These are phyloP conservation scores for Albula glossodonta DNA, from an alignment of 2,113 vertebrate genomes.

Conservation along the genomic window DNA sequence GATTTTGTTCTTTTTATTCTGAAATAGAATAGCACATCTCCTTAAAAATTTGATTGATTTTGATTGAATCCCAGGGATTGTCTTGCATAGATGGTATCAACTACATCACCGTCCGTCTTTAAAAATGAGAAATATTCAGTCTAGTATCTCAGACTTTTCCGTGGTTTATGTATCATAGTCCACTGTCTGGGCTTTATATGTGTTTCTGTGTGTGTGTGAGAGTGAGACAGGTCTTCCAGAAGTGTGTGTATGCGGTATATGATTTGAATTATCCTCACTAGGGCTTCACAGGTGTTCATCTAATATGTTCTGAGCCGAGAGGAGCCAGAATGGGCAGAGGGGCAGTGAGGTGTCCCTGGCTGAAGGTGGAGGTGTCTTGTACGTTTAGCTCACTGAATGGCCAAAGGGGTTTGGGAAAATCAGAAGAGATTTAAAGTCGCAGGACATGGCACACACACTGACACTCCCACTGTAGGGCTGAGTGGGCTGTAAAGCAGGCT, in stretches of 20 bases:
- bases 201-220: neutral
- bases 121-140: neutral
- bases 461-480: neutral
- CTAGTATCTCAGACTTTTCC: neutral
- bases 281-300: neutral
- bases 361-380: neutral
- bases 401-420: neutral
- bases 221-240: neutral
- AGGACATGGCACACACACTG: neutral
- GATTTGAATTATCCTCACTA: neutral
- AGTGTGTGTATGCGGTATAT: neutral
- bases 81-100: neutral
- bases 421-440: neutral
- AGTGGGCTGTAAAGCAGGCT: too few species aligned
- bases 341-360: neutral
- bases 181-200: neutral
- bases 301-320: neutral
- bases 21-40: too few species aligned
- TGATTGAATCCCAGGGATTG: too few species aligned
- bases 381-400: too few species aligned
- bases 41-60: too few species aligned
- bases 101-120: neutral
- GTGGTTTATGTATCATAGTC: neutral
- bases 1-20: too few species aligned
- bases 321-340: too few species aligned